Base-by-base conservation (phyloP, 2,888 invertebrate species). In the Orthosia incerta region DNA sequence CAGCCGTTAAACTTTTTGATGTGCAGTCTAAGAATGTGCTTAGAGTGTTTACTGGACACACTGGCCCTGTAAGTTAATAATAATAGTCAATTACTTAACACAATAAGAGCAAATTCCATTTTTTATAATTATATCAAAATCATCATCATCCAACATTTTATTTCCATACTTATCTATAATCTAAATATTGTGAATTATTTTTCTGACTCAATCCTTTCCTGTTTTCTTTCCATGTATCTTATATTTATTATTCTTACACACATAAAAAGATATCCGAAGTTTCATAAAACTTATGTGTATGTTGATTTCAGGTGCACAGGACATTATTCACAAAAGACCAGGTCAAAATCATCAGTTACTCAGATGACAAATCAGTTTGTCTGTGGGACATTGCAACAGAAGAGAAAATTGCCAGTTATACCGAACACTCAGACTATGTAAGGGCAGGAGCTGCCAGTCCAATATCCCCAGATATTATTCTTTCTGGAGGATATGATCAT, bases 351-450 rank as follows among this genome's bases (percentile, higher is more conserved):
- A 97, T 98, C 3, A 99, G 99, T 86, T 99, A 98, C 91, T 98
- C 99, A 4, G 99, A 99, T 96, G 99, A 99, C 91, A 98, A 98
- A 94, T 97, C 98, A 11, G 97, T 98, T 9, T 97, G 97, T 80
- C 89, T 99, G n/a, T 99, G 99, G 99, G 99, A 99, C 90, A 98
- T 99, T 88, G 97, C 98, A 0, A 98, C 97, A 76, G 99, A 99
- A 94, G 97, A 97, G 79, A 97, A 97, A 87, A 87, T 98, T 31
- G 93, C 97, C 23, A 97, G 96, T 53, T 98, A 97, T 88, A 93
- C 95, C 31, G 97, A 97, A 77, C 98, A 98, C 89, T 96, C 92
- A 0, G 99, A 99, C 92, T 99, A 99, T 92, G 97, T 99, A 7
- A 97, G 99, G 89, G 98, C 98, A 67, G 99, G 99, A 45, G 97